These are phyloP conservation scores for Seriola rivoliana DNA, from an alignment of 2,113 vertebrate species.

Conservation along the genomic window DNA sequence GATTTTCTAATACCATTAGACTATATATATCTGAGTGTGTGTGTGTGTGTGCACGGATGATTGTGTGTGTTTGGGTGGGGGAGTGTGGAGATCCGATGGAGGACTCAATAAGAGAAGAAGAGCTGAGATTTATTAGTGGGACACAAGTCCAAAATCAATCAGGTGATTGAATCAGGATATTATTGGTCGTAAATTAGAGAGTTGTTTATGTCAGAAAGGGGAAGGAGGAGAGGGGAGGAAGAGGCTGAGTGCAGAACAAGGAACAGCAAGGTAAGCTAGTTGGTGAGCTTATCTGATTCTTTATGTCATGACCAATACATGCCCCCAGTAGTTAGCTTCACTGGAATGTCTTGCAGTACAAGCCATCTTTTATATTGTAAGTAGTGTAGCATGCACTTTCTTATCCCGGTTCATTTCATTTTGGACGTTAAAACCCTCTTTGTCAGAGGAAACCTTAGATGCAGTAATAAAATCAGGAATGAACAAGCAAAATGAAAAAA, in stretches of 20 bases:
- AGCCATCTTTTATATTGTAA: conserved; percentile 29
- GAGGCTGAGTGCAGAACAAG: conserved; percentile 67
- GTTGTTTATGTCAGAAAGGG: conserved; percentile 80
- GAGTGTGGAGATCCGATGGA: conserved; percentile 77
- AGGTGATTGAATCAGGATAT: conserved; percentile 96
- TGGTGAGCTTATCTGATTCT: conserved; percentile 74
- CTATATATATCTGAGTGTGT: conserved; percentile 46
- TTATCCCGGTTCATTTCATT: conserved; percentile 58
- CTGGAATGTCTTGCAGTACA: conserved; percentile 58
- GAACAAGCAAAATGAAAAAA: not conserved
- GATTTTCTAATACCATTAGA: conserved; percentile 97
- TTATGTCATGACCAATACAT: conserved; percentile 69
- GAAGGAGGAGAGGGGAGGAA: conserved; percentile 60
- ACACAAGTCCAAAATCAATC: conserved; percentile 98
- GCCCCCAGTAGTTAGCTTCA: conserved; percentile 58
- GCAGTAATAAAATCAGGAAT: conserved; percentile 27
- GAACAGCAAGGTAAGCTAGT: conserved; percentile 74
- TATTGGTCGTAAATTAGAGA: conserved; percentile 84
- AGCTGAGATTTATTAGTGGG: conserved; percentile 95
- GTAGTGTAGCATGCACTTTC: conserved; percentile 36
- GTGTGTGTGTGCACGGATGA: conserved; percentile 19
- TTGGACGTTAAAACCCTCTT: conserved; percentile 24
- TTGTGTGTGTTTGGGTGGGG: conserved; percentile 42
- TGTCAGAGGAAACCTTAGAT: conserved; percentile 21
- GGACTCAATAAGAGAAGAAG: conserved; percentile 95